These are phyloP conservation scores for Drosophila incognita DNA, from an alignment of 2,888 invertebrate species.

Conservation along the genomic window DNA sequence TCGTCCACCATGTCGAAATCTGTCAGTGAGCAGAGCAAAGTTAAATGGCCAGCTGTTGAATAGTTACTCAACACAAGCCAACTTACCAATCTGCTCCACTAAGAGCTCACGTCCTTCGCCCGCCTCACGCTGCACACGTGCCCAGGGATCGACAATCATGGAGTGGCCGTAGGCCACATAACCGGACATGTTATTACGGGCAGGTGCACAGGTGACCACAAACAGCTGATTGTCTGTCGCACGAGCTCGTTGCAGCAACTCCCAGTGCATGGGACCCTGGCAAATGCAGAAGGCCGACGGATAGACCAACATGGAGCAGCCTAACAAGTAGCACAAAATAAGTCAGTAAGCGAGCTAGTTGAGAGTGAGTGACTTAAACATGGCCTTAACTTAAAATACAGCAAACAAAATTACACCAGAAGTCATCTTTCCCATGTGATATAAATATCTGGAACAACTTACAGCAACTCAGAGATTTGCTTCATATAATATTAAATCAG, in stretches of 20 bases:
- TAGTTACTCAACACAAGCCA: neutral
- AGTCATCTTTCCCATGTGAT: neutral
- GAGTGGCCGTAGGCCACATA: constrained; percentile 97
- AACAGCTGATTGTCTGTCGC: constrained; percentile 96
- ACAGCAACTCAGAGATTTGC: neutral
- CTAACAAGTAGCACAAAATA: constrained; percentile 83
- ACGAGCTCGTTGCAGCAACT: constrained; percentile 91
- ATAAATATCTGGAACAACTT: neutral
- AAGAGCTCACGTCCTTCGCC: constrained; percentile 90
- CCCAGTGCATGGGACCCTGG: constrained; percentile 95
- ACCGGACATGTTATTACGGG: constrained; percentile 90
- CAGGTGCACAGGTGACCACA: constrained; percentile 93
- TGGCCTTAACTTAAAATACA: neutral
- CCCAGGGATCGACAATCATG: constrained; percentile 92
- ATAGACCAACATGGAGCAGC: constrained; percentile 94
- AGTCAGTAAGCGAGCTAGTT: neutral
- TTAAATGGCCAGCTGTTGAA: neutral
- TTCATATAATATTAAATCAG: neutral
- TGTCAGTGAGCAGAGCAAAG: constrained; percentile 73
- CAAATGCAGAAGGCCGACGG: constrained; percentile 92
- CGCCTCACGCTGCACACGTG: constrained; percentile 89
- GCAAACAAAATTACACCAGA: neutral
- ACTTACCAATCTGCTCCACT: constrained; percentile 90
- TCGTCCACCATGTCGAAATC: constrained; percentile 90
- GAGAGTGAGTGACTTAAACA: neutral